A percentile compares a stretch with the other conserved stretches of the same genome.
phyloP scores from a whole-genome alignment of 2,113 vertebrate species.

The Microtus oregoni region DNA sequence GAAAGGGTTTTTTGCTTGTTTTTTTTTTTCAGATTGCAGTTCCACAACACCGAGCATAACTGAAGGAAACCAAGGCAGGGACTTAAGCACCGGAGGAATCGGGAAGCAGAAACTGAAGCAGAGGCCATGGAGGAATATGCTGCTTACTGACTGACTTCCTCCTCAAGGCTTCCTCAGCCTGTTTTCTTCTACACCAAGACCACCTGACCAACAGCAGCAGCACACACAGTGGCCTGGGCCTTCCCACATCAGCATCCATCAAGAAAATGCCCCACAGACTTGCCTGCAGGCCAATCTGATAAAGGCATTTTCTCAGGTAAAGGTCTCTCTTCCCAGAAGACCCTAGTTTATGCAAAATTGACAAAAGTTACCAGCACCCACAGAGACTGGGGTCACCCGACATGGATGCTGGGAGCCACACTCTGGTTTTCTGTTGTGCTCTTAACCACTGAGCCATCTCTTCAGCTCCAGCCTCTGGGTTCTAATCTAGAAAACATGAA shows the following conservation, averaged over 20 bases:
- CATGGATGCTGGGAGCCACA: background rate
- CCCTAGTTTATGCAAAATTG: background rate
- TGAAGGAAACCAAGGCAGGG: too few species aligned
- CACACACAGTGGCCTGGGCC: background rate
- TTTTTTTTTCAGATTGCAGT: too few species aligned
- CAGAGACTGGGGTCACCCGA: too few species aligned
- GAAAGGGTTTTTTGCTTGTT: too few species aligned
- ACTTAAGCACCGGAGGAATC: too few species aligned
- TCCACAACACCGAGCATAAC: too few species aligned
- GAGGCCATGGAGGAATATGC: background rate
- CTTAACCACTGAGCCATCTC: background rate
- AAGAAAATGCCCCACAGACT: background rate
- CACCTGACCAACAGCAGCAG: too few species aligned
- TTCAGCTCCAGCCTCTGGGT: background rate
- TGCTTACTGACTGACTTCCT: background rate
- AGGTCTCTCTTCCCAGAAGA: too few species aligned
- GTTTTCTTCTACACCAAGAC: background rate
- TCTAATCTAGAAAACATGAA: background rate
- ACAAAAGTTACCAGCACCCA: background rate
- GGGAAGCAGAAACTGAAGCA: too few species aligned
- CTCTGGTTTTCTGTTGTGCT: too few species aligned
- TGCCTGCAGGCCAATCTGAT: background rate
- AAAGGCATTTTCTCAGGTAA: background rate
- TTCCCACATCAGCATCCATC: background rate
- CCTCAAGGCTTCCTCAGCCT: background rate